Base-by-base conservation (phyloP, 2,113 vertebrate species). In the Sapayoa aenigma region DNA sequence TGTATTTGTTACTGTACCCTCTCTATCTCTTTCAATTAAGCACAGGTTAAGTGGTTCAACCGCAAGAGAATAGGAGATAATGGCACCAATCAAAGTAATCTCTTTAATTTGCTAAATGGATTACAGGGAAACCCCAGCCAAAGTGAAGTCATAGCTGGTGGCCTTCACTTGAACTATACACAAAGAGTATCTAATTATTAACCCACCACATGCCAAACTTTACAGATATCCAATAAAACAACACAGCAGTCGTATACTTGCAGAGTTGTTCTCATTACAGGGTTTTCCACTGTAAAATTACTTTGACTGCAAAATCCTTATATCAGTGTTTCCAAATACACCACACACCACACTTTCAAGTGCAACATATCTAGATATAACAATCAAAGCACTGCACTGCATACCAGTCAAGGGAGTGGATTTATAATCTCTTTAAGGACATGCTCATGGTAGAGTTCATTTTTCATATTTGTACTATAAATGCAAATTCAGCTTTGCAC, bases 21-120 rank as follows among this genome's bases (percentile, higher is more conserved):
- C 97, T 98, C 98, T 98, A 98, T 98, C 98, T 98, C 98, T 98
- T 98, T 98, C 98, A 98, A 98, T 98, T 98, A 98, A 98, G 98
- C 97, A 98, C 98, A 98, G 98, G 98, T 98, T 98, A 98, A 98
- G 98, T 98, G 98, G 98, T 98, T 98, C 98, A 98, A 98, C 98
- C 98, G 62, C 97, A 98, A 98, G 98, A 98, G 98, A 98, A 98
- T 97, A 98, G 97, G 97, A 98, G 98, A 98, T 98, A 98, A 98
- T 98, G 98, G 98, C 97, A 98, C 97, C 98, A 98, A 98, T 98
- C 98, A 98, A 98, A 98, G 98, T 98, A 98, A 98, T 98, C 98
- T 98, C 98, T 98, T 98, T 98, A 98, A 98, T 98, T 98, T 98
- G 98, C 98, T 98, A 98, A 98, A 98, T 98, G 98, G 98, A 98